These are phyloP conservation scores for Diloba caeruleocephala DNA, from an alignment of 2,888 invertebrate genomes.

Conservation along the genomic window DNA sequence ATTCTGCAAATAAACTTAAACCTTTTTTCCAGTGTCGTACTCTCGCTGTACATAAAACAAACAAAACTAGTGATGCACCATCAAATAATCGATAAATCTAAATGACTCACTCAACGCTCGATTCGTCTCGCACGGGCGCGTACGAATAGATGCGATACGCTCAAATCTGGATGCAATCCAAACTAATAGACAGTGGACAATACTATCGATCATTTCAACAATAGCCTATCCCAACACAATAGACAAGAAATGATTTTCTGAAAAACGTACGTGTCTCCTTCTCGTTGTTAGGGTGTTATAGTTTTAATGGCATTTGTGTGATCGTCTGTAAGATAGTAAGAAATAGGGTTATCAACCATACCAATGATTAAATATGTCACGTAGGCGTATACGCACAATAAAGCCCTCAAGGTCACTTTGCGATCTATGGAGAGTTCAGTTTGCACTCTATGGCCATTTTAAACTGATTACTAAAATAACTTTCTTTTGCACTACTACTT, in stretches of 20 bases:
- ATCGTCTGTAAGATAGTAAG: not conserved
- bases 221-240: conserved; percentile 57
- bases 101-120: conserved; percentile 64
- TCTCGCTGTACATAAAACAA: conserved; percentile 11
- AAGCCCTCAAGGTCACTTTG: no score
- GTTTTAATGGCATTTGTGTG: conserved; percentile 12
- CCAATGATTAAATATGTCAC: no score
- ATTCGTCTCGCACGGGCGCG: conserved; percentile 77
- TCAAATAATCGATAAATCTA: conserved; percentile 62
- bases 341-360: not conserved
- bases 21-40: no score
- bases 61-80: conserved; percentile 55
- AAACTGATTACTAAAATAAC: no score
- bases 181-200: conserved; percentile 74
- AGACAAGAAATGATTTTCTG: conserved; percentile 54
- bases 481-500: no score
- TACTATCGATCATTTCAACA: conserved; percentile 74
- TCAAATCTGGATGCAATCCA: conserved; percentile 73
- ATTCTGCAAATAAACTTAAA: no score
- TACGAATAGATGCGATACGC: conserved; percentile 64
- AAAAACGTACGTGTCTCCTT: conserved; percentile 34
- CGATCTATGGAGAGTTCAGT: no score
- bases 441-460: no score
- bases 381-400: no score
- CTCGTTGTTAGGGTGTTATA: conserved; percentile 31